Conservation (phyloP, 2,797 vertebrate genomes). For the Gymnodraco acuticeps region DNA sequence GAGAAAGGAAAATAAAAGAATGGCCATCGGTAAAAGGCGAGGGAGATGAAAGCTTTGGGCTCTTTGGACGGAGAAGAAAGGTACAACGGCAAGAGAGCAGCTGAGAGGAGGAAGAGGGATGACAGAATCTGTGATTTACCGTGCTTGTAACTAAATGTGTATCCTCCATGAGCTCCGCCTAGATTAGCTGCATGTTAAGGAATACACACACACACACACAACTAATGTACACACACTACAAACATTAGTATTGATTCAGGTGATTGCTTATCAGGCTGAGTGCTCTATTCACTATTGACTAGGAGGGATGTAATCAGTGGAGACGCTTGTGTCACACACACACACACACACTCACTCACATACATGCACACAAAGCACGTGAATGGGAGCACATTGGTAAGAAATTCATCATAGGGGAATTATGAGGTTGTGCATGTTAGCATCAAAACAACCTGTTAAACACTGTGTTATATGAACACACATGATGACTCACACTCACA, state of each 20-base stretch:
- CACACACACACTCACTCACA: constrained; percentile 10
- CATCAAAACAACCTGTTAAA: constrained; percentile 66
- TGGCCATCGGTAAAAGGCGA: constrained; percentile 43
- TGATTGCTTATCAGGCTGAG: constrained; percentile 88
- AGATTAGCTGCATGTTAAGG: constrained; percentile 80
- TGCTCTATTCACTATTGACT: constrained; percentile 87
- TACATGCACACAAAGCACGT: neutral
- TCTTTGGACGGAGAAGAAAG: constrained; percentile 43
- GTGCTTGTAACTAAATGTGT: constrained; percentile 76
- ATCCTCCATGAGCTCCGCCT: constrained; percentile 71
- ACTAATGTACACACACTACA: constrained; percentile 73
- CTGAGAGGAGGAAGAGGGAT: constrained; percentile 34
- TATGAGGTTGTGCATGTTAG: constrained; percentile 51
- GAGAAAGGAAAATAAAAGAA: constrained; percentile 57
- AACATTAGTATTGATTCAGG: constrained; percentile 88
- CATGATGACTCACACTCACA: constrained; percentile 52
- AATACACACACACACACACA: constrained; percentile 39
- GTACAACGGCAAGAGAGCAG: constrained; percentile 5
- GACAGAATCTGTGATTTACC: constrained; percentile 68
- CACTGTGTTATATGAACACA: constrained; percentile 43
- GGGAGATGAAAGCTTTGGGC: constrained; percentile 64
- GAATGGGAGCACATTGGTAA: constrained; percentile 44
- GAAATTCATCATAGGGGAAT: constrained; percentile 69
- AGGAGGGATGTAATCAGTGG: constrained; percentile 79
- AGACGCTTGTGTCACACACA: constrained; percentile 49